phyloP scores from a whole-genome alignment of 2,113 vertebrate genomes.

The Anas platyrhynchos region DNA sequence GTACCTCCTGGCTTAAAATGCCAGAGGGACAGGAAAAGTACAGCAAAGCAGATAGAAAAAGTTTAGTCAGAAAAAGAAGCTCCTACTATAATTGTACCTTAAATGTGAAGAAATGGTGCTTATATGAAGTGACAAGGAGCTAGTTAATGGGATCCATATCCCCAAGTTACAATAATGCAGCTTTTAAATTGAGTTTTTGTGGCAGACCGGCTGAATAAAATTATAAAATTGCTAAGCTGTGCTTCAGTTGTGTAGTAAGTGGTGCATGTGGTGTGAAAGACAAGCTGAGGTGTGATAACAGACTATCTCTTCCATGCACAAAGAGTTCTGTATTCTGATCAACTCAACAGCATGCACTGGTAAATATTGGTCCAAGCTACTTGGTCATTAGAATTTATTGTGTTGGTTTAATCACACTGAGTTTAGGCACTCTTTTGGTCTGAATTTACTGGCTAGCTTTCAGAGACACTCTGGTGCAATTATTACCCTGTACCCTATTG shows the following conservation, averaged over 20 bases:
- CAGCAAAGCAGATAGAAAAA: background rate
- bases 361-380: constrained; percentile 40
- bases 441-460: constrained; percentile 12
- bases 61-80: constrained; percentile 7
- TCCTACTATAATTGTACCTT: constrained; percentile 36
- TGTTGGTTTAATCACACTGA: constrained; percentile 16
- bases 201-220: constrained; percentile 46
- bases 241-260: constrained; percentile 57
- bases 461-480: background rate
- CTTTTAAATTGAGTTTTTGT: constrained; percentile 67
- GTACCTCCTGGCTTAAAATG: background rate
- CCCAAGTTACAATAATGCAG: constrained; percentile 53
- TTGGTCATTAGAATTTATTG: constrained; percentile 34
- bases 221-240: constrained; percentile 57
- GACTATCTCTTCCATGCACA: constrained; percentile 59
- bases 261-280: constrained; percentile 45
- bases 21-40: background rate
- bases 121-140: constrained; percentile 47
- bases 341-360: constrained; percentile 6
- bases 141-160: constrained; percentile 60
- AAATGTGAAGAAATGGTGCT: constrained; percentile 32
- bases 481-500: background rate
- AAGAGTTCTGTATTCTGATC: constrained; percentile 50
- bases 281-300: constrained; percentile 58
- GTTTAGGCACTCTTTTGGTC: background rate